These are phyloP conservation scores for Vireo altiloquus DNA, from an alignment of 2,113 vertebrate genomes.

Conservation along the genomic window DNA sequence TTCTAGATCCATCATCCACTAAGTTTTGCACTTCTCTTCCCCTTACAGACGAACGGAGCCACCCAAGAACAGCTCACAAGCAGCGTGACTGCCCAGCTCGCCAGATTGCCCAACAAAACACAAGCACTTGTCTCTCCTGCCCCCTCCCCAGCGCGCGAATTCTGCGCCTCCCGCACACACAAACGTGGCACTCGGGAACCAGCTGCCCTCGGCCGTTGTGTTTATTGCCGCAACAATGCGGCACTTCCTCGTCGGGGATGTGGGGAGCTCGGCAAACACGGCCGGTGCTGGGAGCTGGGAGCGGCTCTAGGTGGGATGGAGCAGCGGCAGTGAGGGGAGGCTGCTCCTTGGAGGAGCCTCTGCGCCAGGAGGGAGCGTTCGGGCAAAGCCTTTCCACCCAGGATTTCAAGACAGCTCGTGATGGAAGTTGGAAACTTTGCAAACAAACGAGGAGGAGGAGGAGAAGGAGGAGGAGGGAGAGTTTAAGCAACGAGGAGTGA, in stretches of 20 bases:
- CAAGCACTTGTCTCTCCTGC: background rate
- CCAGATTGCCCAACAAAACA: background rate
- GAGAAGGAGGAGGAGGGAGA: background rate
- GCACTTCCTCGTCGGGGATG: background rate
- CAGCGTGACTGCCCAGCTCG: background rate
- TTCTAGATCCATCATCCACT: background rate
- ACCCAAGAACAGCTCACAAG: background rate
- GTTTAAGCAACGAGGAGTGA: background rate
- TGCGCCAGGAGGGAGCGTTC: accelerated
- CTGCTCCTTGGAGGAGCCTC: background rate
- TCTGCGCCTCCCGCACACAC: background rate
- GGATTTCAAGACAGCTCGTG: background rate
- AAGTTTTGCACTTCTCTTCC: background rate
- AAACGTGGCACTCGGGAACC: background rate
- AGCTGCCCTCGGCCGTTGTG: background rate
- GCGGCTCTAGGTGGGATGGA: accelerated
- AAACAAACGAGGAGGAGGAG: background rate
- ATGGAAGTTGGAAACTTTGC: background rate
- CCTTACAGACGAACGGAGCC: background rate
- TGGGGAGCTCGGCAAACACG: background rate
- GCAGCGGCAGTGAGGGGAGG: background rate
- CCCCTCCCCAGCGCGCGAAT: background rate
- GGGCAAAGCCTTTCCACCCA: background rate
- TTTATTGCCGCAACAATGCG: background rate
- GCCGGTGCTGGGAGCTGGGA: background rate